Base-by-base conservation (phyloP, 1,140 invertebrate genomes). In the Ooceraea biroi region DNA sequence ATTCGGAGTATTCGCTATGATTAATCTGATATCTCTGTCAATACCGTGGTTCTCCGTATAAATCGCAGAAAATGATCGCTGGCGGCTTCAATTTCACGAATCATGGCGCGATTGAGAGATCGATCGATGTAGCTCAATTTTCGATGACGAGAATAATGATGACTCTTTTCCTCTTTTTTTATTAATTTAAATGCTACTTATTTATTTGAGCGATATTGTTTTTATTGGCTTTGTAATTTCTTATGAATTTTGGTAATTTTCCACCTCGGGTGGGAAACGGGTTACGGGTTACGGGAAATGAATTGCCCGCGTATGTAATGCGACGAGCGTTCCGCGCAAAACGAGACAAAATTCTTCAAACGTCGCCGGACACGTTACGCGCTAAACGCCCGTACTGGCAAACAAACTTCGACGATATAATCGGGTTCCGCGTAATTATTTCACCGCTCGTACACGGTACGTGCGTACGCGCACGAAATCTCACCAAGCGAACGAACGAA, bases 361-460 rank as follows among this genome's bases (percentile, higher is more conserved):
- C 52, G 12, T 19, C 41, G 46, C 8, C 48, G 11, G 63, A 0
- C 22, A 46, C 17, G 48, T 82, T 82, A 72, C 25, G 30, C 30
- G n/a, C 41, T 72, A 71, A 71, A 68, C 82, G 30, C 36, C 57
- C 36, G 19, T 48, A 65, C 30, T 36, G 58, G 61, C 72, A 41
- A 63, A 65, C 50, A 84, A 77, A 84, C 76, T 78, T 78, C 7
- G 50, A 66, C 14, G 46, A 55, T 65, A 48, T 48, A 77, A 84
- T 68, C 63, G 57, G 74, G 52, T 76, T 84, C 55, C 48, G 63
- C 36, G 30, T 65, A 78, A 80, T 76, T 78, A 84, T 68, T 80
- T 85, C 63, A 48, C 50, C 68, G 65, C 57, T 85, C 30, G 61
- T 57, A 74, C 36, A 36, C 60, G 14, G 27, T 68, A 69, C 58